These are phyloP conservation scores for Lasaia peninsularis DNA, from an alignment of 1,140 invertebrate species.

Conservation along the genomic window DNA sequence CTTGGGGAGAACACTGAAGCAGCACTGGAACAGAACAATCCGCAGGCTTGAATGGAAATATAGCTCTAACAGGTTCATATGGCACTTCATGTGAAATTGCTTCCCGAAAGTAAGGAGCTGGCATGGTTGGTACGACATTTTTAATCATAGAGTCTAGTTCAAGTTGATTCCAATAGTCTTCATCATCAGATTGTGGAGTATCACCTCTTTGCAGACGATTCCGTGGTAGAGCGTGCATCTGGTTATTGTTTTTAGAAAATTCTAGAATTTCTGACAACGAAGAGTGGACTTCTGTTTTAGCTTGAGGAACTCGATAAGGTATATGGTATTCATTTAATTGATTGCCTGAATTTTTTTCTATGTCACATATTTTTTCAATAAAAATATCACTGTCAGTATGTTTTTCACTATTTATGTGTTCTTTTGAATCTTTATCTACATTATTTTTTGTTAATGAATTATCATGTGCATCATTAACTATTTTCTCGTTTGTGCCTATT, in stretches of 20 bases:
- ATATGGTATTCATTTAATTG: background rate
- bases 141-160: conserved; percentile 44
- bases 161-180: conserved; percentile 44
- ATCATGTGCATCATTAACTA: background rate
- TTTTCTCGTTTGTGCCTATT: no score
- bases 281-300: background rate
- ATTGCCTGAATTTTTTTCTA: background rate
- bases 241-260: background rate
- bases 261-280: background rate
- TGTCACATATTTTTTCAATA: background rate
- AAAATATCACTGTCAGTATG: no score
- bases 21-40: conserved; percentile 35
- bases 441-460: background rate
- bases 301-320: background rate
- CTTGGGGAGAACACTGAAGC: conserved; percentile 36
- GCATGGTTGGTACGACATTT: conserved; percentile 57
- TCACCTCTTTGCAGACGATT: conserved; percentile 14
- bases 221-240: background rate
- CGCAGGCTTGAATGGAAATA: conserved; percentile 23
- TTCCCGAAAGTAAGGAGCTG: conserved; percentile 34
- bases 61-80: background rate
- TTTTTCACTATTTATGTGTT: background rate
- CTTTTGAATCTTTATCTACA: background rate
- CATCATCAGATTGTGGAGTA: conserved; percentile 9
- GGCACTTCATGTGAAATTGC: conserved; percentile 8